Percentiles rank a stretch among this genome's conserved stretches.
Evolutionary conservation across 1,140 invertebrate species (phyloP).

Genomic region (Mesaphorura yosii): DNA sequence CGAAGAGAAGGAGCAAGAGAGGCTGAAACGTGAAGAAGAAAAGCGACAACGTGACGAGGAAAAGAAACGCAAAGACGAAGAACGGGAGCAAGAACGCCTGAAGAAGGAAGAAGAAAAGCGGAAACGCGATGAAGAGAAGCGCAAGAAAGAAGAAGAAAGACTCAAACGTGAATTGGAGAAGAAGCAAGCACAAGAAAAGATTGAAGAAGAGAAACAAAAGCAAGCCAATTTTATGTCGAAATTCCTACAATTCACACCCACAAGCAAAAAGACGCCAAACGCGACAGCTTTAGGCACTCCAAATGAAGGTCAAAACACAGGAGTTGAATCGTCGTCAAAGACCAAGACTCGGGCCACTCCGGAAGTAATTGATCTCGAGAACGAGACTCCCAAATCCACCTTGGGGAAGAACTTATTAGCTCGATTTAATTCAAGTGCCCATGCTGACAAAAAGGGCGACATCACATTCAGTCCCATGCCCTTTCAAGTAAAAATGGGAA

Average conservation of each 20-base stretch:
- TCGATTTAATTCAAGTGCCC: too few relatives aligned
- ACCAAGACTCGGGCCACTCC: too few relatives aligned
- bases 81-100: conserved; percentile 6
- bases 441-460: too few relatives aligned
- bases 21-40: conserved; percentile 14
- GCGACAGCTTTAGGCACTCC: background rate
- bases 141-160: conserved; percentile 5
- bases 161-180: conserved; percentile 4
- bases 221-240: conserved; percentile 17
- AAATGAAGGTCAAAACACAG: background rate
- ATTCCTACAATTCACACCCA: conserved; percentile 22
- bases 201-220: conserved; percentile 16
- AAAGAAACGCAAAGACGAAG: background rate
- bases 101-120: conserved; percentile 8
- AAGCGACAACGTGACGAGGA: conserved; percentile 13
- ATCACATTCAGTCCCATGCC: conserved; percentile 21
- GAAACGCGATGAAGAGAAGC: conserved; percentile 11
- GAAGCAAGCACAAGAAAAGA: conserved; percentile 6
- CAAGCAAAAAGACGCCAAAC: background rate
- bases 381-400: too few relatives aligned
- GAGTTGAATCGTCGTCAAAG: too few relatives aligned
- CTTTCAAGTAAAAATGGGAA: conserved; percentile 28
- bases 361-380: too few relatives aligned
- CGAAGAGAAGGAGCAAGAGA: conserved; percentile 3
- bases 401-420: too few relatives aligned